Evolutionary conservation across 2,797 vertebrate species (phyloP), one percentile per base, ranked within the genome.

Genomic region (Petrocephalus schoutedeni): DNA sequence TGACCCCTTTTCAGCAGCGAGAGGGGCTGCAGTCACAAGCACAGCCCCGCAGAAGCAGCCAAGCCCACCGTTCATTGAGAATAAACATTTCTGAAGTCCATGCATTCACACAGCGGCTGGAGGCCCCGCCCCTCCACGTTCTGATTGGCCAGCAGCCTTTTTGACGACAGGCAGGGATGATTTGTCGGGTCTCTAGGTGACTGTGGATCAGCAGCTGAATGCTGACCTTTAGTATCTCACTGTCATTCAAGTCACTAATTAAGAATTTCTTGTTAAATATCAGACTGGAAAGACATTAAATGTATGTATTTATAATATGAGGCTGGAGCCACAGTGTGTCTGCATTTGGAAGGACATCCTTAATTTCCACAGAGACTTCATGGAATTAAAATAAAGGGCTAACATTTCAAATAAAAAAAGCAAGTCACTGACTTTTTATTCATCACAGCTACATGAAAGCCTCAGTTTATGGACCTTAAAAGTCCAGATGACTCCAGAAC

Each of bases 31-130:
- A 77, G 51, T 36, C 82, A 56, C 64, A 85, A 56, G 59, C 88
- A 57, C 0, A 19, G 14, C 85, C 0, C 59, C 41, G 88, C 89
- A 86, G 85, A 88, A 87, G 88, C 92, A 90, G 41, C 41, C 92
- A 93, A 90, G 91, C 41, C 90, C 93, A 93, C 57, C 93, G 94
- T 96, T 96, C 97, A 97, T 97, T 97, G 94, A 97, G 95, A 97
- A 97, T 97, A 94, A 93, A 94, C 92, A 92, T 92, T 82, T 91
- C 85, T 87, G 88, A 83, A 92, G 91, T 91, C 93, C 89, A 85
- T 74, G 8, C 87, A 89, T 87, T 77, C 89, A 93, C 87, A 92
- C 93, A 90, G 90, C 41, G 88, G 77, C 2, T 51, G 1, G 57
- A 92, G 90, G 96, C 96, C 95, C 97, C 97, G 84, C 98, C 97